Evolutionary conservation across 1,140 invertebrate species (phyloP), one percentile per base, ranked within the genome.

Genomic region (Brachystomella parvula): DNA sequence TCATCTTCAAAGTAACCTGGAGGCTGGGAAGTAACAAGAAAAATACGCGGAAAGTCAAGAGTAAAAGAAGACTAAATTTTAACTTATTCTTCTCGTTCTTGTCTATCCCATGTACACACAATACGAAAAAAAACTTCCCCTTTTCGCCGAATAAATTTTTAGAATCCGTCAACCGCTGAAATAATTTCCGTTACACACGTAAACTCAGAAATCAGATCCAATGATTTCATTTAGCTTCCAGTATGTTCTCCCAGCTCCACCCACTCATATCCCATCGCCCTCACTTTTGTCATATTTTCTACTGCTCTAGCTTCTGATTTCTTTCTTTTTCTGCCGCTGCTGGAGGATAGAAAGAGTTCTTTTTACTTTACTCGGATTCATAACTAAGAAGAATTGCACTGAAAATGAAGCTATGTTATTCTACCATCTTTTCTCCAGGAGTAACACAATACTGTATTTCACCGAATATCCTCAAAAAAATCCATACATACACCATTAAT

Each of bases 91-190:
- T n/a, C n/a, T n/a, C n/a, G n/a, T n/a, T n/a, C n/a, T n/a, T n/a
- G n/a, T n/a, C n/a, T n/a, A n/a, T n/a, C n/a, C n/a, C n/a, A n/a
- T n/a, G n/a, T n/a, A n/a, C n/a, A n/a, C n/a, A 44, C 39, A 44
- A 44, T 12, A 12, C 49, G 12, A 53, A 53, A 17, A 53, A 53
- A 53, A 63, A 33, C 57, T 68, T 62, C 63, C 63, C 53, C 44
- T 30, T 60, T 59, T 44, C 24, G 29, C 60, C 32, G 53, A 64
- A 68, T 68, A 39, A 65, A 68, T 68, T 68, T 68, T 31, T 26
- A 57, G 59, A 68, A 63, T 65, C 64, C 53, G 47, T 68, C 63
- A 68, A 68, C 63, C 67, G 63, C 61, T 68, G 26, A 65, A 68
- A 63, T 68, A 68, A 68, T 68, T 68, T 68, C 67, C 67, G 64